Evolutionary conservation across 2,888 invertebrate species (phyloP).

Genomic region (Acleris literana): DNA sequence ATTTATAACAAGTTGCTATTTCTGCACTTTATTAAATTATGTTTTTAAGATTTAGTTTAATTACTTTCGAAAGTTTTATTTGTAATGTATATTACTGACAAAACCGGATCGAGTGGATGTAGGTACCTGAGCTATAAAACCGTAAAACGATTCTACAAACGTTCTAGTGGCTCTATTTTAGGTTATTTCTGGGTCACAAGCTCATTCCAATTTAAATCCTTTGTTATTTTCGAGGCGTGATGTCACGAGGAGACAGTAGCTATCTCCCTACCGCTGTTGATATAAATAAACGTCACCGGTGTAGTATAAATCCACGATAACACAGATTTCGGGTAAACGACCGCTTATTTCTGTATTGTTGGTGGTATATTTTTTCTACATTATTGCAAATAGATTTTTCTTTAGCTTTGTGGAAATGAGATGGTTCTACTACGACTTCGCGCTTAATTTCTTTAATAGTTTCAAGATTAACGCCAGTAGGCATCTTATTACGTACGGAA

Average conservation of each 20-base stretch:
- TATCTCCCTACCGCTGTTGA: not conserved
- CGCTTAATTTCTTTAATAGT: too few relatives aligned
- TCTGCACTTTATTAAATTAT: too few relatives aligned
- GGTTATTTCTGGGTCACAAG: constrained; percentile 31
- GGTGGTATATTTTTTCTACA: not conserved
- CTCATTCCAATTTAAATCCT: constrained; percentile 24
- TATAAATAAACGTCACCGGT: constrained; percentile 29
- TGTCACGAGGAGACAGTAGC: constrained; percentile 22
- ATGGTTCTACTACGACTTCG: too few relatives aligned
- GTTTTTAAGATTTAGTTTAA: too few relatives aligned
- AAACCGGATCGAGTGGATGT: too few relatives aligned
- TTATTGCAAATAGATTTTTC: not conserved
- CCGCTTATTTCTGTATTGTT: constrained; percentile 26
- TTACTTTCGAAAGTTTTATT: too few relatives aligned
- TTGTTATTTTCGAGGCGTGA: constrained; percentile 34
- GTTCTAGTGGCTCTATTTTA: constrained; percentile 20
- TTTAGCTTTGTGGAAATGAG: not conserved
- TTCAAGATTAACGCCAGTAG: too few relatives aligned
- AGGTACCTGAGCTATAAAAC: too few relatives aligned
- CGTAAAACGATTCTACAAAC: too few relatives aligned
- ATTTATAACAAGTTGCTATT: too few relatives aligned
- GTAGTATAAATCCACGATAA: constrained; percentile 29
- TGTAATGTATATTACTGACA: too few relatives aligned
- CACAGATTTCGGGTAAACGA: constrained; percentile 26
- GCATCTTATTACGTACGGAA: too few relatives aligned